A percentile compares a stretch with the other conserved stretches of the same genome.
These are phyloP conservation scores for Hozukius guyotensis DNA, from an alignment of 2,797 vertebrate genomes.

Conservation along the genomic window DNA sequence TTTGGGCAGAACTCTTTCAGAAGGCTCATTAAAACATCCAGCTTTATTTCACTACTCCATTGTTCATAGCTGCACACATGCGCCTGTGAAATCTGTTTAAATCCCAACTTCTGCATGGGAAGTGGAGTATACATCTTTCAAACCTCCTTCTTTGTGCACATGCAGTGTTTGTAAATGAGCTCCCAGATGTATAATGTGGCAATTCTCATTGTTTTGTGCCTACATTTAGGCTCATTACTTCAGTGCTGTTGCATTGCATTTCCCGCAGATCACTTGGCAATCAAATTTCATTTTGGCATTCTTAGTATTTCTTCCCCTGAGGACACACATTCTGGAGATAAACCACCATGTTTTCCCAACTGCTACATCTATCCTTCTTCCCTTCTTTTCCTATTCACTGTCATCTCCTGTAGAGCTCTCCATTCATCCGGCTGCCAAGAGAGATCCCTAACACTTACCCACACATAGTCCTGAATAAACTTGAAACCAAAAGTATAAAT, in stretches of 20 bases:
- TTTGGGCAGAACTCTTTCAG: slow-evolving; percentile 28
- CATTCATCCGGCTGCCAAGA: slow-evolving; percentile 56
- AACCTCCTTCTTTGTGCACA: not conserved
- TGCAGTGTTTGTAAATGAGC: slow-evolving; percentile 34
- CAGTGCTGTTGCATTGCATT: slow-evolving; percentile 9
- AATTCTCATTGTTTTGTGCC: slow-evolving; percentile 1
- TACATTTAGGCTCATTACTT: slow-evolving; percentile 37
- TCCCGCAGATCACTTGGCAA: slow-evolving; percentile 25
- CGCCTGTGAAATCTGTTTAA: slow-evolving; percentile 13
- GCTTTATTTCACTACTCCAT: not conserved
- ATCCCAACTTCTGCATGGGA: not conserved
- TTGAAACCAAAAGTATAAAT: slow-evolving; percentile 34
- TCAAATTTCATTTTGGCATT: slow-evolving; percentile 45
- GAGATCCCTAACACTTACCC: slow-evolving; percentile 37
- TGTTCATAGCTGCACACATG: slow-evolving; percentile 1
- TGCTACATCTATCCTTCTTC: slow-evolving; percentile 41
- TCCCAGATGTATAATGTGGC: slow-evolving; percentile 29
- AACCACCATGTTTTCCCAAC: slow-evolving; percentile 60
- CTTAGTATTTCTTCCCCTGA: slow-evolving; percentile 27
- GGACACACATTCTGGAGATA: slow-evolving; percentile 50
- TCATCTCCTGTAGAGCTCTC: slow-evolving; percentile 52
- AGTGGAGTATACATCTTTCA: not conserved
- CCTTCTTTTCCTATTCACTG: slow-evolving; percentile 57
- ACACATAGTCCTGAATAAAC: slow-evolving; percentile 29
- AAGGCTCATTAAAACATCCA: slow-evolving; percentile 26